phyloP scores from a whole-genome alignment of 2,113 vertebrate species.

The Rhinoptilus africanus region DNA sequence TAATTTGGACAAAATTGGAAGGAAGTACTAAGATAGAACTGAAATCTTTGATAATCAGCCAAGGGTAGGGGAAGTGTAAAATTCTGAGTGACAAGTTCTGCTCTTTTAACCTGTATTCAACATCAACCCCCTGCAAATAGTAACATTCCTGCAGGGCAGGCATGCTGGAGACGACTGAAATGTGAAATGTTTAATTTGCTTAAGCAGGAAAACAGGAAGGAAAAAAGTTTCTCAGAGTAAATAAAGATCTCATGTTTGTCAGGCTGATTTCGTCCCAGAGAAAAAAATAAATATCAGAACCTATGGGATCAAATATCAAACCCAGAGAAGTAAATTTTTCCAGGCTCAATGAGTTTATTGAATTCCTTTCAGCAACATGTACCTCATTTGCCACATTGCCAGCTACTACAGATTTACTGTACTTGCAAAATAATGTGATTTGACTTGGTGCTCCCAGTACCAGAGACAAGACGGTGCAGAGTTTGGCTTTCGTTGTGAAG shows the following conservation, averaged over 20 bases:
- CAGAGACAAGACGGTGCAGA: not conserved
- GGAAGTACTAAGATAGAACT: not conserved
- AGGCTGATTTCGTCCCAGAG: not conserved
- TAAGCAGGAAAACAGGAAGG: not conserved
- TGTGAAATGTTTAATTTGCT: slow-evolving; percentile 1
- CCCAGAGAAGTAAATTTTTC: not conserved
- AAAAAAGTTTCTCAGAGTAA: slow-evolving; percentile 9
- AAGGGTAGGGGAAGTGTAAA: slow-evolving; percentile 25
- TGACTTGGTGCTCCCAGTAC: not conserved
- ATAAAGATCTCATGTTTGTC: not conserved
- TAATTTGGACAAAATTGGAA: slow-evolving; percentile 13
- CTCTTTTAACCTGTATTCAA: not conserved
- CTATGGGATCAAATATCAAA: not conserved
- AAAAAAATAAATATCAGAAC: not conserved
- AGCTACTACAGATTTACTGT: not conserved
- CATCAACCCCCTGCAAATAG: slow-evolving; percentile 35
- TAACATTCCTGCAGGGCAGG: slow-evolving; percentile 22
- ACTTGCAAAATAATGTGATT: not conserved
- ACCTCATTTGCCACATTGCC: not conserved
- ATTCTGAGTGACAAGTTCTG: not conserved
- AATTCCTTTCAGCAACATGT: not conserved
- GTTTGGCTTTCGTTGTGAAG: not conserved
- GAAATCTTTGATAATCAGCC: slow-evolving; percentile 28
- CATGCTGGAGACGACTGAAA: not conserved
- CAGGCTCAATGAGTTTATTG: not conserved